Evolutionary conservation across 2,113 vertebrate genomes (phyloP).

Genomic region (Scalopus aquaticus): DNA sequence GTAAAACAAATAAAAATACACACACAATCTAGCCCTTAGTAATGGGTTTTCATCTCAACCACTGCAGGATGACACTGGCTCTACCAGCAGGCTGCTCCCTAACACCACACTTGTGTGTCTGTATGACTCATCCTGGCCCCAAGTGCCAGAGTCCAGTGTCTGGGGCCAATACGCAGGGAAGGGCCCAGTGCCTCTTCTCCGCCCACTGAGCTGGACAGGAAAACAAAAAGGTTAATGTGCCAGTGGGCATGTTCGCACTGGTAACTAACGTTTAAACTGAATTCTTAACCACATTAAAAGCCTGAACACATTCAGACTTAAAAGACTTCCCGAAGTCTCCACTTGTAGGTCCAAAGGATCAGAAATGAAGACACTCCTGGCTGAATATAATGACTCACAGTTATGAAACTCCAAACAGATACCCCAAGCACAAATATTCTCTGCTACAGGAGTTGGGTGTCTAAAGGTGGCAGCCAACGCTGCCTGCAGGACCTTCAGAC

Average conservation of each 20-base stretch:
- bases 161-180: neutral
- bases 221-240: neutral
- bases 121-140: conserved; percentile 49
- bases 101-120: neutral
- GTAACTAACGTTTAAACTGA: neutral
- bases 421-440: neutral
- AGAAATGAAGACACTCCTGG: neutral
- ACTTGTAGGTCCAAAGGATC: neutral
- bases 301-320: neutral
- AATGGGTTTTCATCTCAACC: neutral
- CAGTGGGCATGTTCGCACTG: neutral
- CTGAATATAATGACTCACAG: neutral
- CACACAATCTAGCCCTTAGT: neutral
- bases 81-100: conserved; percentile 71
- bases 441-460: neutral
- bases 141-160: neutral
- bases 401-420: neutral
- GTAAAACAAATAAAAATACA: conserved; percentile 8
- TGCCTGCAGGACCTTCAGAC: neutral
- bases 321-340: neutral
- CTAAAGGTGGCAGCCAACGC: neutral
- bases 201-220: neutral
- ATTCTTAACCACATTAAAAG: conserved; percentile 8
- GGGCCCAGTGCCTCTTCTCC: neutral
- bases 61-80: neutral